phyloP scores from a whole-genome alignment of 2,797 vertebrate genomes.

The Gymnopithys bicolor region DNA sequence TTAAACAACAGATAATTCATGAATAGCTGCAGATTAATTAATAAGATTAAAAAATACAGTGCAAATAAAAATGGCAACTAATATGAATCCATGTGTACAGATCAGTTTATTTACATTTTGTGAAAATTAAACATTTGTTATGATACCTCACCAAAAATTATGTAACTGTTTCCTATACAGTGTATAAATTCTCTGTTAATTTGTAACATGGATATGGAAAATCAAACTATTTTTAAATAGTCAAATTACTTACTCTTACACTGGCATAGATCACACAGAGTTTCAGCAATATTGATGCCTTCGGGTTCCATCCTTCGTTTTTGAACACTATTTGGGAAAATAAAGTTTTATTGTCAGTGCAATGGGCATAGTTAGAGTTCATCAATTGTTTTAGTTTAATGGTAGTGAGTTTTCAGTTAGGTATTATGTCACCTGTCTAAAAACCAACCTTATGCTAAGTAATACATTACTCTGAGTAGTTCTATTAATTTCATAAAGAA shows the following conservation, averaged over 20 bases:
- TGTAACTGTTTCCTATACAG: background rate
- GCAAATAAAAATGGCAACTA: background rate
- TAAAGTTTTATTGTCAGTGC: background rate
- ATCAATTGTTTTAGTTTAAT: background rate
- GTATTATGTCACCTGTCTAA: background rate
- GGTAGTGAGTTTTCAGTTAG: background rate
- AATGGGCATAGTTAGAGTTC: background rate
- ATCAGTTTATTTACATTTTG: background rate
- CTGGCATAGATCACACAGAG: background rate
- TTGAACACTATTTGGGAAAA: background rate
- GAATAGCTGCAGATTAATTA: background rate
- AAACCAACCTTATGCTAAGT: background rate
- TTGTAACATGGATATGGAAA: background rate
- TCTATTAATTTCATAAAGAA: background rate
- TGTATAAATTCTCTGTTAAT: background rate
- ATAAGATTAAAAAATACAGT: background rate
- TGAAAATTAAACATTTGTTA: background rate
- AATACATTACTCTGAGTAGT: background rate
- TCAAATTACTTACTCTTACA: background rate
- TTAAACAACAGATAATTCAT: background rate
- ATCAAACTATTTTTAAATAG: background rate
- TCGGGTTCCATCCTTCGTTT: background rate
- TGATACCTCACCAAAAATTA: background rate
- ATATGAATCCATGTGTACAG: background rate
- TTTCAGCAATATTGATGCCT: background rate